These are phyloP conservation scores for Esperia sulphurella DNA, from an alignment of 2,888 invertebrate genomes.

Conservation along the genomic window DNA sequence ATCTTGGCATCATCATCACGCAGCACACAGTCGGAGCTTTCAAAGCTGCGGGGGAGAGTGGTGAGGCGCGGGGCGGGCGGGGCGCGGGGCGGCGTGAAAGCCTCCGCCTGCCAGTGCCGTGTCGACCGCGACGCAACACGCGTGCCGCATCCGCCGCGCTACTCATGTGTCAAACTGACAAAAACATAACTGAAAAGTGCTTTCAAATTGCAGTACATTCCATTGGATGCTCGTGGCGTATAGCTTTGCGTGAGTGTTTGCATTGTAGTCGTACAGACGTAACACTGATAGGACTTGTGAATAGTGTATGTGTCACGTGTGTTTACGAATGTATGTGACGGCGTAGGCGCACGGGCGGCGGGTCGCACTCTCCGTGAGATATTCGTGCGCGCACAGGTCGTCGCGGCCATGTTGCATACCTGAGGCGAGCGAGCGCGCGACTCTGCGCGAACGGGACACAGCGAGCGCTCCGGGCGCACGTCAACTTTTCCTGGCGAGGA, in stretches of 20 bases:
- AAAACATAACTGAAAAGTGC: conserved; percentile 63
- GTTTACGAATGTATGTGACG: conserved; percentile 75
- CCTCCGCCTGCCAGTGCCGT: conserved; percentile 65
- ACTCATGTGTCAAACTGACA: conserved; percentile 41
- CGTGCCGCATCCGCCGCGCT: conserved; percentile 47
- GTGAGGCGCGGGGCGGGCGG: conserved; percentile 45
- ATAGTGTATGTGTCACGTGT: conserved; percentile 74
- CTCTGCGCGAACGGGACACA: conserved; percentile 73
- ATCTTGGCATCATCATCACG: conserved; percentile 74
- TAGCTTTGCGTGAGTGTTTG: conserved; percentile 2
- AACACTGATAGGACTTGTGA: conserved; percentile 25
- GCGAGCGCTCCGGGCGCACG: conserved; percentile 54
- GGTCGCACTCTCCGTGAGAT: conserved; percentile 75
- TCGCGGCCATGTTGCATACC: conserved; percentile 79
- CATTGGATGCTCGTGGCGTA: conserved; percentile 15
- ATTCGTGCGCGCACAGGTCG: conserved; percentile 75
- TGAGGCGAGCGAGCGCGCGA: conserved; percentile 72
- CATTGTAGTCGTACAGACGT: background rate
- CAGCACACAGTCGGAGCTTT: conserved; percentile 64
- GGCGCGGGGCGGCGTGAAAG: conserved; percentile 62
- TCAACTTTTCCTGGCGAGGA: conserved; percentile 61
- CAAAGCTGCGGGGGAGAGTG: conserved; percentile 58
- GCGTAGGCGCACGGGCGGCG: conserved; percentile 73
- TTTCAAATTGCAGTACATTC: conserved; percentile 38
- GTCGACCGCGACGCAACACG: conserved; percentile 59